Evolutionary conservation across 2,113 vertebrate species (phyloP).

Genomic region (Gymnogyps californianus): DNA sequence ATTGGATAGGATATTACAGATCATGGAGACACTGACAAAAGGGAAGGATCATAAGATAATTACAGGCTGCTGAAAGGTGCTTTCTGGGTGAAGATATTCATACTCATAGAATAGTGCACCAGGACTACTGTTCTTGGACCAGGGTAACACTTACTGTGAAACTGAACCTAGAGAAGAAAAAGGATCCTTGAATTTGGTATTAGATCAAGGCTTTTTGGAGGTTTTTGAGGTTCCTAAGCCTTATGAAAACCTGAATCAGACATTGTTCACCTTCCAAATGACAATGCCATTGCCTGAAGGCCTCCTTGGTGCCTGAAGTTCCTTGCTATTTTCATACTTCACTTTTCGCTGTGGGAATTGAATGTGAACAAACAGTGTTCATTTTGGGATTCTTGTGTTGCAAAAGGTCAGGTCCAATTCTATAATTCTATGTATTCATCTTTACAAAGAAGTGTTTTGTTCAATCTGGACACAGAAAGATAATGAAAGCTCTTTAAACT

Average conservation of each 20-base stretch:
- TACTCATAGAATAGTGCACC: neutral
- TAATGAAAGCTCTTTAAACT: conserved; percentile 32
- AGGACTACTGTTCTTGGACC: neutral
- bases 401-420: conserved; percentile 30
- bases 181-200: neutral
- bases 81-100: neutral
- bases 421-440: neutral
- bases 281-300: conserved; percentile 6
- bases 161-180: neutral
- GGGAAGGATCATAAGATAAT: neutral
- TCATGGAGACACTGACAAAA: neutral
- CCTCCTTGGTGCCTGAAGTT: neutral
- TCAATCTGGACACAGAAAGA: neutral
- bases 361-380: conserved; percentile 24
- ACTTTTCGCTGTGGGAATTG: neutral
- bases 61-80: neutral
- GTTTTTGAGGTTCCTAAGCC: neutral
- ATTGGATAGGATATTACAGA: neutral
- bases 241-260: conserved; percentile 1
- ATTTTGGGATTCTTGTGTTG: neutral
- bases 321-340: neutral
- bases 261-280: conserved; percentile 18
- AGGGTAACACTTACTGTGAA: neutral
- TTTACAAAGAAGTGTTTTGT: conserved; percentile 26
- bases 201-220: neutral